Evolutionary conservation across 2,113 vertebrate species (phyloP), one percentile per base, ranked within the genome.

Genomic region (Sialia sialis): DNA sequence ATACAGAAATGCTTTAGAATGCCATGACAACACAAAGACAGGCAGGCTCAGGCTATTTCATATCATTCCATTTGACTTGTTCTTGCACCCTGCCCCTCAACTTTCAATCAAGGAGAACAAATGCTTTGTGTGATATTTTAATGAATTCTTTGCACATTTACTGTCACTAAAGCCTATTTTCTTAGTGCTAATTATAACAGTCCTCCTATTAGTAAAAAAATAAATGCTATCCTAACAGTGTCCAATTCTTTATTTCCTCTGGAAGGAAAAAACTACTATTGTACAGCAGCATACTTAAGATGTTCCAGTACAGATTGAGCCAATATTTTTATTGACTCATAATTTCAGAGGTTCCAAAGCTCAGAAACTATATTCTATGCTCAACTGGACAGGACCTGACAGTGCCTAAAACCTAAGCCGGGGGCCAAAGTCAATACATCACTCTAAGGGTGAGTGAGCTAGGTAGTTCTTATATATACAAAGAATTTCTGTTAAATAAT

Each of bases 241-340:
- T 72, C 29, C 25, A 77, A 62, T 90, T 93, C 82, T 80, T 87
- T 73, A 76, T 90, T 84, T 59, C 48, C 46, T 80, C 66, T 52
- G 55, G 44, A 89, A 90, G 32, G 32, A 85, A 84, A 83, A 72
- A 4, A 27, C 16, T 36, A 30, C 59, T 89, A 58, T 68, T 80
- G 18, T 89, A 63, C 39, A 89, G 9, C 38, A 89, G 43, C 44
- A 77, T 75, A n/a, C 84, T 92, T 82, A 84, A 54, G 56, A 83
- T 78, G 12, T 26, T 83, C 20, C 58, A 66, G 36, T 84, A 82
- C 51, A 73, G 23, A 83, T 41, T 87, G 59, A 58, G 87, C 89
- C 82, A 55, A 83, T 94, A 89, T 66, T 94, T 94, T 94, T 84
- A 92, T 94, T 92, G 96, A 83, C 44, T 93, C 3, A 2, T 75